Evolutionary conservation across 23 tunicate species (phyloP), one percentile per base, ranked within the genome.

Genomic region (Styela clava): DNA sequence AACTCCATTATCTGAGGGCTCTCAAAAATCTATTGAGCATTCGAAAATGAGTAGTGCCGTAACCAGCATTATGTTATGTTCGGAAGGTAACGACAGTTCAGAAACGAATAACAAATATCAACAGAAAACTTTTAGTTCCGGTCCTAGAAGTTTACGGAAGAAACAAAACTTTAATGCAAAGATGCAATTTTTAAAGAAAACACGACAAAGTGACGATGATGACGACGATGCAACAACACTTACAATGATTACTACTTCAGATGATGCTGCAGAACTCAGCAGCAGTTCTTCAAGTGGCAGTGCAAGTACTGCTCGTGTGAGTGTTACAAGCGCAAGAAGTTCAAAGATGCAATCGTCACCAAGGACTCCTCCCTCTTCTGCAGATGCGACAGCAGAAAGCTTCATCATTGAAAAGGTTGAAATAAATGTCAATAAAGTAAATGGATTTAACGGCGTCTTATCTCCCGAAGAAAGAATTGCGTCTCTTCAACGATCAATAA

Each of bases 171-270:
- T n/a, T 12, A 12, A 7, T 44, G 12, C 7, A 44, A 44, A 44
- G 7, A 44, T 44, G 71, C 31, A 67, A 67, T 67, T 29, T 1
- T 22, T 0, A 25, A 29, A 16, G 16, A 67, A 29, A 67, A 67
- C 31, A 18, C 71, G 31, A 18, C 71, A 22, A 16, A 29, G 1
- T 29, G 71, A 67, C 19, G 71, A 67, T 29, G 71, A 67, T 18
- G 71, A 67, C 71, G 71, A 67, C 22, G 71, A 67, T 29, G 71
- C 71, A 67, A 67, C 71, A 16, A 67, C 71, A 16, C 24, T 67
- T 0, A 25, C 71, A 0, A 25, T 67, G 31, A 29, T 29, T 27
- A 67, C 71, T 25, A 22, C 24, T 0, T 67, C 71, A 16, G 71
- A 1, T 1, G 71, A 67, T 22, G 71, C 16, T 18, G 0, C 31